Evolutionary conservation across 2,797 vertebrate genomes (phyloP), one percentile per base, ranked within the genome.

Genomic region (Falco novaeseelandiae): DNA sequence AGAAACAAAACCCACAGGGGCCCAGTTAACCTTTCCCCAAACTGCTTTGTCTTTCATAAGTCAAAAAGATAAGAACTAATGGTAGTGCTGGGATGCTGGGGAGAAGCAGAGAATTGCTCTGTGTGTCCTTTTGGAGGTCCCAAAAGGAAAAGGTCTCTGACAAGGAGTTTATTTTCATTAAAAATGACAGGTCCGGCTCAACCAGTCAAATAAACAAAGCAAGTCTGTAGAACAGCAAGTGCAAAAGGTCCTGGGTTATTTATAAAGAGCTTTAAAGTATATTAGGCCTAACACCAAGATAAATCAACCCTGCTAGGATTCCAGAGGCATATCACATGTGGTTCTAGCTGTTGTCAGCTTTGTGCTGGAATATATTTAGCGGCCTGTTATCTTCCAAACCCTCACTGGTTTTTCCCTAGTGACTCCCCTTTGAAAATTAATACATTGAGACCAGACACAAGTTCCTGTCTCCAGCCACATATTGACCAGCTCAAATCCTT

Each of bases 221-320:
- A 94, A 89, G 69, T 86, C 90, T 92, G 69, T 79, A 89, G 81
- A 96, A 94, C 82, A 81, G 95, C 90, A 96, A 97, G 96, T 95
- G 96, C 93, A 96, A 94, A 97, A 96, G 96, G 96, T 96, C 94
- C 76, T 92, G 95, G 54, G 96, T 97, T 97, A 96, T 97, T 97
- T 97, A 97, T 97, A 97, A 96, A 96, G 93, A 89, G 72, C 82
- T 95, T 96, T 96, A 76, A 96, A 96, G 79, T 93, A 81, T 96
- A 93, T 92, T 95, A 97, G 95, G 93, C 94, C 93, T 97, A 96
- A 97, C 90, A 96, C 97, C 96, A 97, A 97, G 94, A 97, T 95
- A 97, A 96, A 97, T 97, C 90, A 94, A 85, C 82, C 72, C 79
- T 52, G 42, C 69, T 52, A 93, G 95, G 87, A 96, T 93, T 96